phyloP scores from a whole-genome alignment of 2,888 invertebrate species.

The Ferrisia virgata region DNA sequence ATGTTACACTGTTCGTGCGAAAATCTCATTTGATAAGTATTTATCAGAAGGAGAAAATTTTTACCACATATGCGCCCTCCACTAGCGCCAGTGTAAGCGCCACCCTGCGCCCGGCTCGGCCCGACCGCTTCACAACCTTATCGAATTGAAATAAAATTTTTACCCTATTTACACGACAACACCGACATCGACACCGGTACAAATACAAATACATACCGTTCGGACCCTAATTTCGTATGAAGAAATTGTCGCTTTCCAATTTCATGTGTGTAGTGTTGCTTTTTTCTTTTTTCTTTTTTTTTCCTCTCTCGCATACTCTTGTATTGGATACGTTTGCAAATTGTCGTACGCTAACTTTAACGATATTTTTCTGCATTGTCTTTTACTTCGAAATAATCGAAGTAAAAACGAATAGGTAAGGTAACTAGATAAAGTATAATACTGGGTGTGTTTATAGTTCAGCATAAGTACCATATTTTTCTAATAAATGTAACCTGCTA shows the following conservation, averaged over 20 bases:
- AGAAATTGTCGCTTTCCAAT: background rate
- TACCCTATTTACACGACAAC: background rate
- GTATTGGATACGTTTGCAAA: too few species aligned
- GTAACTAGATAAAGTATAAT: too few species aligned
- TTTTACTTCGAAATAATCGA: too few species aligned
- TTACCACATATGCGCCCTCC: background rate
- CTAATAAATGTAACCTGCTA: too few species aligned
- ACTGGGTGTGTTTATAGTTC: too few species aligned
- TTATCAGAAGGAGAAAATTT: background rate
- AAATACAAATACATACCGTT: too few species aligned
- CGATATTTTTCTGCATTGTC: too few species aligned
- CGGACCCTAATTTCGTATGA: background rate
- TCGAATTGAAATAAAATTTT: conserved; percentile 5
- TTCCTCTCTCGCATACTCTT: too few species aligned
- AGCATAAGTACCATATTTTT: too few species aligned
- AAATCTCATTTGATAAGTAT: conserved; percentile 28
- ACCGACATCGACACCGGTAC: background rate
- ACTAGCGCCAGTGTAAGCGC: background rate
- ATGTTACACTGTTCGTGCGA: conserved; percentile 28
- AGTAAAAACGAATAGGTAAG: too few species aligned
- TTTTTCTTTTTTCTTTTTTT: background rate
- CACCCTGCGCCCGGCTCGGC: background rate
- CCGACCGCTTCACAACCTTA: background rate
- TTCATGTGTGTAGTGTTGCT: too few species aligned
- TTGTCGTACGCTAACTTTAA: too few species aligned